Conservation (phyloP, 2,113 vertebrate species). For the Halcyon senegalensis region DNA sequence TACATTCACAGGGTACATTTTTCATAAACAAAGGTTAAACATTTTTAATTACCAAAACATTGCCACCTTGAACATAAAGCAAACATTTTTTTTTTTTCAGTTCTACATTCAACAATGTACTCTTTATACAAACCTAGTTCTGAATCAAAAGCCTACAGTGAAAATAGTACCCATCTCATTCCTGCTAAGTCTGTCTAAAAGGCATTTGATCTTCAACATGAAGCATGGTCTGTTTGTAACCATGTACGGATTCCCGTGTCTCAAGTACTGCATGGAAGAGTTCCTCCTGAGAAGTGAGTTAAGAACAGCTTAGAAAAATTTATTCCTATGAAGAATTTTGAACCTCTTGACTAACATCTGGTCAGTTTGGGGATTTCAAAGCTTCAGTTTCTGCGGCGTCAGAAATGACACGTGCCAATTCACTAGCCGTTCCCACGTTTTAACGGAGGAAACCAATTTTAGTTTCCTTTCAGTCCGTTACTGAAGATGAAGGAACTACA, state of each 20-base stretch:
- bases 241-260: background rate
- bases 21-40: background rate
- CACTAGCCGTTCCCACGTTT: background rate
- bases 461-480: background rate
- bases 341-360: background rate
- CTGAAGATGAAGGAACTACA: background rate
- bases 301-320: background rate
- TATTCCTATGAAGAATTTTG: background rate
- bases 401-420: background rate
- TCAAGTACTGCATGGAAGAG: background rate
- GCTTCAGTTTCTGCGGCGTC: background rate
- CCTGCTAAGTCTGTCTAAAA: background rate
- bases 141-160: background rate
- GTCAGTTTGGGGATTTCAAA: background rate
- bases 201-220: constrained; percentile 43
- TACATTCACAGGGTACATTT: background rate
- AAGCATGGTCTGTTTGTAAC: constrained; percentile 29
- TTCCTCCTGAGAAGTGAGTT: constrained; percentile 32
- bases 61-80: background rate
- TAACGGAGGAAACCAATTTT: background rate
- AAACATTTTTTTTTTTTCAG: background rate
- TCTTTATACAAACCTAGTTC: background rate
- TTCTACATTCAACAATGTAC: background rate
- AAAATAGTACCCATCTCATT: background rate
- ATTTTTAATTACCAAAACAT: constrained; percentile 3